phyloP scores from a whole-genome alignment of 1,140 invertebrate genomes.

The Formica exsecta region DNA sequence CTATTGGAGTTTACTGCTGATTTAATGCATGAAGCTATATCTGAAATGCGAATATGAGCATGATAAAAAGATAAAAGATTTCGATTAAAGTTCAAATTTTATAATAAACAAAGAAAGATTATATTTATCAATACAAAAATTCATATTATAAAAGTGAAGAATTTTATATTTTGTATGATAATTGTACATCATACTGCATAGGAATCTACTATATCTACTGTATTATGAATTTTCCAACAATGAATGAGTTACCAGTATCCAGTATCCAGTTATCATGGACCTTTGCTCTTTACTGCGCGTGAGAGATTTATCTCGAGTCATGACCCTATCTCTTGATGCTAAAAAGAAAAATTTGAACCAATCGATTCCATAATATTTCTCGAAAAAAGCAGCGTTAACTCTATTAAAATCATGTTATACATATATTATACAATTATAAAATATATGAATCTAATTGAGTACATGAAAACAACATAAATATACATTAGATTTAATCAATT shows the following conservation, averaged over 20 bases:
- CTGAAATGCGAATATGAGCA: background rate
- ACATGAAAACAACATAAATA: background rate
- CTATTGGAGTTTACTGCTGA: background rate
- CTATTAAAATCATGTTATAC: background rate
- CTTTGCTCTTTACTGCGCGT: too few species aligned
- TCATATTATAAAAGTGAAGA: background rate
- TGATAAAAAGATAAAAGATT: conserved; percentile 8
- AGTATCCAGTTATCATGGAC: background rate
- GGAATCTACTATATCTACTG: conserved; percentile 38
- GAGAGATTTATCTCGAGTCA: too few species aligned
- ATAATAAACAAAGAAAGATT: background rate
- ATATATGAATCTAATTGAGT: background rate
- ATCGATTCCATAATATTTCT: background rate
- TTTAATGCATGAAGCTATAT: background rate
- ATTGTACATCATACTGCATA: background rate
- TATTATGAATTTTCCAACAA: background rate
- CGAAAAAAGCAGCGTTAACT: background rate
- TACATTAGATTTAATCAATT: background rate
- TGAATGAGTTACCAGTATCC: conserved; percentile 16
- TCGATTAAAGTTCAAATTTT: background rate
- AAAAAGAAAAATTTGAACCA: background rate
- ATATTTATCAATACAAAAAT: background rate
- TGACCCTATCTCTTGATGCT: too few species aligned
- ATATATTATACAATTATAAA: background rate
- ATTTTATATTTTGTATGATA: background rate